phyloP scores from a whole-genome alignment of 2,113 vertebrate genomes.

The Ibidorhyncha struthersii region DNA sequence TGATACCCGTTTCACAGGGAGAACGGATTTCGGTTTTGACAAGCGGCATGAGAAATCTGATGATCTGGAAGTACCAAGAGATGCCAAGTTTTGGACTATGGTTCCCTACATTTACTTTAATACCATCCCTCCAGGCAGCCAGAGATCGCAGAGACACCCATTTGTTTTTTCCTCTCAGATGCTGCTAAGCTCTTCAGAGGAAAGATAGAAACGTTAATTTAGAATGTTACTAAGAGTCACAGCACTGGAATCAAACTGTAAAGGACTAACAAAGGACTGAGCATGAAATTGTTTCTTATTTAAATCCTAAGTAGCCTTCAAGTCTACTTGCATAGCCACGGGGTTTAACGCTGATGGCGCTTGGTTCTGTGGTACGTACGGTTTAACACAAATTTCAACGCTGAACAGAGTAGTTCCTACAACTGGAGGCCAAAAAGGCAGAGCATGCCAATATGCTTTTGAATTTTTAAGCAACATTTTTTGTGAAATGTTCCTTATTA shows the following conservation, averaged over 20 bases:
- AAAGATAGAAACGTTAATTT: slow-evolving; percentile 63
- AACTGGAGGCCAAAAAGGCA: background rate
- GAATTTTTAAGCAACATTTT: background rate
- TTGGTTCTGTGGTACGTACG: accelerated
- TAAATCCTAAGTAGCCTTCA: background rate
- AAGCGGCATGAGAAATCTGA: slow-evolving; percentile 57
- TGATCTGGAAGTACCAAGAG: slow-evolving; percentile 47
- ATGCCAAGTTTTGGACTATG: slow-evolving; percentile 47
- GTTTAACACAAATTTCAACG: background rate
- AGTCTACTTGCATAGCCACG: accelerated
- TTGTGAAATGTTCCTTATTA: background rate
- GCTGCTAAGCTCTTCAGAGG: slow-evolving; percentile 69
- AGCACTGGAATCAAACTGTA: slow-evolving; percentile 33
- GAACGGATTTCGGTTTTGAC: slow-evolving; percentile 51
- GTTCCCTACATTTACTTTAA: slow-evolving; percentile 50
- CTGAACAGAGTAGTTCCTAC: background rate
- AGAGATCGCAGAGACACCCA: slow-evolving; percentile 39
- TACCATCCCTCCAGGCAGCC: slow-evolving; percentile 59
- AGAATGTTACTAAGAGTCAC: slow-evolving; percentile 35
- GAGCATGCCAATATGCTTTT: background rate
- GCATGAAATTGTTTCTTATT: background rate
- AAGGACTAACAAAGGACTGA: background rate
- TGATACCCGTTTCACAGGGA: slow-evolving; percentile 6
- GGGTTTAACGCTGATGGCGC: background rate
- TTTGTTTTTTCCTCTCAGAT: slow-evolving; percentile 7